Percentiles rank a stretch among this genome's conserved stretches.
These are phyloP conservation scores for Leuctra nigra DNA, from an alignment of 2,888 invertebrate species.

Conservation along the genomic window DNA sequence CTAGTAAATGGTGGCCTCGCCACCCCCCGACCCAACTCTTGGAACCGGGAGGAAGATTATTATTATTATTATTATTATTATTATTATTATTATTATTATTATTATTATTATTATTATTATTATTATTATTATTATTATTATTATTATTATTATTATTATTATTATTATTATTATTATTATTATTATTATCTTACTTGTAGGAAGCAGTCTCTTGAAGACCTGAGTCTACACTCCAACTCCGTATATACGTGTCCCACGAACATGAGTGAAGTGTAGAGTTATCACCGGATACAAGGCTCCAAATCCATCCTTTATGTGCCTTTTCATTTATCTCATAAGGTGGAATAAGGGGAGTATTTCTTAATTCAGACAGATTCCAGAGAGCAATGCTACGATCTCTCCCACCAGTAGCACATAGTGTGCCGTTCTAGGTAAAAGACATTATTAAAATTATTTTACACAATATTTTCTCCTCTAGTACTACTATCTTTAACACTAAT, in stretches of 20 bases:
- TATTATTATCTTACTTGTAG: constrained; percentile 21
- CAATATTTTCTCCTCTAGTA: too few species aligned
- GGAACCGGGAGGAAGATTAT: too few species aligned
- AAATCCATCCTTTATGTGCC: constrained; percentile 58
- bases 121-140: too few species aligned
- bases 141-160: too few species aligned
- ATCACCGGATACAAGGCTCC: constrained; percentile 39
- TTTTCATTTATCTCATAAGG: constrained; percentile 38
- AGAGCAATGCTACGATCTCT: constrained; percentile 51
- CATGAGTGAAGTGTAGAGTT: constrained; percentile 50
- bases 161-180: too few species aligned
- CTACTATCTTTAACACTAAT: too few species aligned
- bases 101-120: too few species aligned
- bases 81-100: too few species aligned
- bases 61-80: too few species aligned
- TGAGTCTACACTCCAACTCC: constrained; percentile 47
- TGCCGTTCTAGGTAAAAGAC: constrained; percentile 13
- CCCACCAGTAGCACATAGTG: constrained; percentile 42
- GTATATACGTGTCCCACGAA: constrained; percentile 55
- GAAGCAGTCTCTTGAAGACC: constrained; percentile 35
- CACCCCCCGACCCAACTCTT: too few species aligned
- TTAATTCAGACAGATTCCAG: constrained; percentile 41
- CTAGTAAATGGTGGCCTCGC: too few species aligned
- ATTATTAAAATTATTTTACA: neutral
- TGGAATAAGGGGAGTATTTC: constrained; percentile 32